phyloP scores from a whole-genome alignment of 2,888 invertebrate genomes.

The Panorpa germanica region DNA sequence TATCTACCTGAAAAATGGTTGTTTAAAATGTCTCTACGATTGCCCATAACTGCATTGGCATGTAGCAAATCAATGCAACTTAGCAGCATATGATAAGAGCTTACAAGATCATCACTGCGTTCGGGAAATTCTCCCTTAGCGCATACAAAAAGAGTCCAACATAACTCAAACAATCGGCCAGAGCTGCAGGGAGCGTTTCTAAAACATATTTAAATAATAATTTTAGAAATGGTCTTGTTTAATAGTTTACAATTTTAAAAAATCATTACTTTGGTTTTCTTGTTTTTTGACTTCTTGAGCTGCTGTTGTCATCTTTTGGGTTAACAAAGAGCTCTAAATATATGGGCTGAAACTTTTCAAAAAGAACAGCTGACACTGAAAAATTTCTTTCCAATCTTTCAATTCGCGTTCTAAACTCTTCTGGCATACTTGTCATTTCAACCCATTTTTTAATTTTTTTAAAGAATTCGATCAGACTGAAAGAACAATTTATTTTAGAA shows the following conservation, averaged over 20 bases:
- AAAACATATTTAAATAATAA: slow-evolving; percentile 13
- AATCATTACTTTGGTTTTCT: slow-evolving; percentile 20
- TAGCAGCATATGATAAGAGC: slow-evolving; percentile 79
- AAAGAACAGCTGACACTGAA: slow-evolving; percentile 84
- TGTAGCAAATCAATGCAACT: slow-evolving; percentile 85
- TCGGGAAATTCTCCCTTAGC: slow-evolving; percentile 73
- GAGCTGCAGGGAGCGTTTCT: slow-evolving; percentile 62
- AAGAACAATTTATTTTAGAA: slow-evolving; percentile 16
- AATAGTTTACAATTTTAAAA: slow-evolving; percentile 5
- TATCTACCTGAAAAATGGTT: slow-evolving; percentile 52
- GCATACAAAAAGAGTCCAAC: slow-evolving; percentile 85
- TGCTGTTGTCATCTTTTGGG: slow-evolving; percentile 33
- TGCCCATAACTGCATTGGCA: slow-evolving; percentile 63
- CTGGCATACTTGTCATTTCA: slow-evolving; percentile 78
- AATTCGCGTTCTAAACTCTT: slow-evolving; percentile 65
- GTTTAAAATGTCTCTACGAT: slow-evolving; percentile 72
- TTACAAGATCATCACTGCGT: slow-evolving; percentile 82
- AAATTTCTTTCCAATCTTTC: slow-evolving; percentile 76
- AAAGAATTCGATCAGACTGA: slow-evolving; percentile 82
- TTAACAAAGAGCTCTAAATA: slow-evolving; percentile 72
- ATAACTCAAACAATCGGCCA: slow-evolving; percentile 74
- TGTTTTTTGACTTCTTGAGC: slow-evolving; percentile 23
- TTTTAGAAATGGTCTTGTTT: slow-evolving; percentile 4
- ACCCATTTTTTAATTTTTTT: slow-evolving; percentile 89
- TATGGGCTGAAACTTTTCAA: slow-evolving; percentile 77